Conservation (phyloP, 2,113 vertebrate genomes). For the Leptodactylus fuscus region DNA sequence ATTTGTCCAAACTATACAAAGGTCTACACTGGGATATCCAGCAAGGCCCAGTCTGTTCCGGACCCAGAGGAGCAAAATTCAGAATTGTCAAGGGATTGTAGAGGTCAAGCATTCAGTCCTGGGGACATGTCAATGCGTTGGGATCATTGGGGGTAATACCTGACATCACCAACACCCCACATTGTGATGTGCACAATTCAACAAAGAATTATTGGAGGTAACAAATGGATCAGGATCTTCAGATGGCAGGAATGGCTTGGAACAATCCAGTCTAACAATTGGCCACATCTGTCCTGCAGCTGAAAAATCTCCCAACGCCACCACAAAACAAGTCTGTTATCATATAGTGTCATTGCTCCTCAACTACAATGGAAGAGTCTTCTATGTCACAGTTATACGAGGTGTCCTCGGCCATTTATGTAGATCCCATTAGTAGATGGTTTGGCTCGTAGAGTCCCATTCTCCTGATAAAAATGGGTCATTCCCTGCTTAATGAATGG, state of each 20-base stretch:
- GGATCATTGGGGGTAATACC: background rate
- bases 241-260: background rate
- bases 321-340: background rate
- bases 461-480: conserved; percentile 85
- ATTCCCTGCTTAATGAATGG: conserved; percentile 81
- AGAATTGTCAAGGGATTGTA: too few species aligned
- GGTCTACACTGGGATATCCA: background rate
- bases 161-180: background rate
- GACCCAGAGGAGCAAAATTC: background rate
- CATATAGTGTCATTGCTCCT: background rate
- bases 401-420: conserved; percentile 79
- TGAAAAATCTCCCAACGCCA: background rate
- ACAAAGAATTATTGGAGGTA: background rate
- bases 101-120: background rate
- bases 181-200: background rate
- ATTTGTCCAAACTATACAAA: too few species aligned
- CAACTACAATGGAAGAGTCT: background rate
- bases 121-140: too few species aligned
- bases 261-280: background rate
- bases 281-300: background rate
- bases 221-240: background rate
- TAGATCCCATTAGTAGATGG: conserved; percentile 83
- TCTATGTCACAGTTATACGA: conserved; percentile 73
- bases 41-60: background rate
- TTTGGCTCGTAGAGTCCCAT: conserved; percentile 83